Evolutionary conservation across 2,888 invertebrate genomes (phyloP), one percentile per base, ranked within the genome.

Genomic region (Hydriomena furcata): DNA sequence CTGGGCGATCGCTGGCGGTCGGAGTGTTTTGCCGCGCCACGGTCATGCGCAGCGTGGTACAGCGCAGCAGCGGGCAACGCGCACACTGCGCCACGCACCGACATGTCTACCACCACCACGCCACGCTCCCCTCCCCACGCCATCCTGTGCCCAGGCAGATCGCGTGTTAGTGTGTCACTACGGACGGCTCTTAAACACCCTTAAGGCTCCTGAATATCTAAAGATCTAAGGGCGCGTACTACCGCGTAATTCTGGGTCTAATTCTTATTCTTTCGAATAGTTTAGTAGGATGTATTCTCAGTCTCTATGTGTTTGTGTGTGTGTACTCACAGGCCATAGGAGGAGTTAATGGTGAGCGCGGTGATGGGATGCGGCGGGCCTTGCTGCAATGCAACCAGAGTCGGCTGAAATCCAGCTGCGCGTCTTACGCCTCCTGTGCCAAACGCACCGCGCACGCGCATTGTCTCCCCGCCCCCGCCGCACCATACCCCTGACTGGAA

Each of bases 101-200:
- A 93, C 84, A 97, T 94, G 92, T 99, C 99, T 77, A 98, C 94
- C 86, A 99, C 95, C 81, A 97, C 98, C 82, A 99, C 92, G 70
- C 99, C 98, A 71, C 96, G 95, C 91, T 99, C 98, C 82, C 97
- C 98, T 73, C 99, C 99, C 92, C 98, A 99, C 73, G 98, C 97
- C 94, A 99, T 93, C 81, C 99, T 99, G 89, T n/a, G n/a, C n/a
- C n/a, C n/a, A n/a, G n/a, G n/a, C n/a, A n/a, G n/a, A n/a, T n/a
- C n/a, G n/a, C n/a, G n/a, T n/a, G n/a, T n/a, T n/a, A n/a, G n/a
- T n/a, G n/a, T n/a, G n/a, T n/a, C n/a, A n/a, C n/a, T n/a, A n/a
- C n/a, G n/a, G n/a, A n/a, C n/a, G n/a, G n/a, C n/a, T n/a, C n/a
- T n/a, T n/a, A n/a, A n/a, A n/a, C n/a, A n/a, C n/a, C n/a, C n/a